Conservation (phyloP, 2,797 vertebrate species). For the Anas bernieri region DNA sequence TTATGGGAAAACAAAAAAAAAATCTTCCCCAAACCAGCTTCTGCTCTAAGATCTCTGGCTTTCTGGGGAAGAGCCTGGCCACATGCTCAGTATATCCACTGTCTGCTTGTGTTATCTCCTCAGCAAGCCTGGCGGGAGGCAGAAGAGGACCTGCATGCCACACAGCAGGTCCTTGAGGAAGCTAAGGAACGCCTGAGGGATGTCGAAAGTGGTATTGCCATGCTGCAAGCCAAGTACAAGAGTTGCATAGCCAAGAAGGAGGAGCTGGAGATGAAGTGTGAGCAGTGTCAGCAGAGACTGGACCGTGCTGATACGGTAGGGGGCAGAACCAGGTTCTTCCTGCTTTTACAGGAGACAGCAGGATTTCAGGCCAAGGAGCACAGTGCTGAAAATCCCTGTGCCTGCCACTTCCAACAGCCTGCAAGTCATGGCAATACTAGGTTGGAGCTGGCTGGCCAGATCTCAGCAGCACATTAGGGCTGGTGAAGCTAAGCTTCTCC, state of each 20-base stretch:
- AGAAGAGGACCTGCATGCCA: constrained; percentile 85
- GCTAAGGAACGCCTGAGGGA: constrained; percentile 81
- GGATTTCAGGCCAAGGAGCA: background rate
- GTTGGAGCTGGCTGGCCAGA: background rate
- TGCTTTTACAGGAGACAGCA: background rate
- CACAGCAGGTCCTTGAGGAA: constrained; percentile 84
- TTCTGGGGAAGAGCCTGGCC: background rate
- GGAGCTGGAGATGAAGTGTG: constrained; percentile 87
- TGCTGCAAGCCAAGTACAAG: constrained; percentile 85
- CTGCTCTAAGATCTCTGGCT: background rate
- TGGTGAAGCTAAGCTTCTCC: background rate
- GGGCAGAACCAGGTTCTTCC: background rate
- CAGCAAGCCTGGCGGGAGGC: constrained; percentile 87
- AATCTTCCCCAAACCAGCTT: background rate
- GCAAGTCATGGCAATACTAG: background rate
- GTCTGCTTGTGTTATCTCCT: background rate
- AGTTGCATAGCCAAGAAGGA: constrained; percentile 86
- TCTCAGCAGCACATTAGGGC: background rate
- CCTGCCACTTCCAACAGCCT: background rate
- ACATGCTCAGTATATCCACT: too few species aligned
- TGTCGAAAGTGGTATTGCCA: constrained; percentile 84
- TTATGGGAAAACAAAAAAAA: background rate
- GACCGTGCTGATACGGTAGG: constrained; percentile 85
- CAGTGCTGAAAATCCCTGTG: background rate
- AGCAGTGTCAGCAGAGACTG: constrained; percentile 86